Base-by-base conservation (phyloP, 2,113 vertebrate species). In the Taurulus bubalis region DNA sequence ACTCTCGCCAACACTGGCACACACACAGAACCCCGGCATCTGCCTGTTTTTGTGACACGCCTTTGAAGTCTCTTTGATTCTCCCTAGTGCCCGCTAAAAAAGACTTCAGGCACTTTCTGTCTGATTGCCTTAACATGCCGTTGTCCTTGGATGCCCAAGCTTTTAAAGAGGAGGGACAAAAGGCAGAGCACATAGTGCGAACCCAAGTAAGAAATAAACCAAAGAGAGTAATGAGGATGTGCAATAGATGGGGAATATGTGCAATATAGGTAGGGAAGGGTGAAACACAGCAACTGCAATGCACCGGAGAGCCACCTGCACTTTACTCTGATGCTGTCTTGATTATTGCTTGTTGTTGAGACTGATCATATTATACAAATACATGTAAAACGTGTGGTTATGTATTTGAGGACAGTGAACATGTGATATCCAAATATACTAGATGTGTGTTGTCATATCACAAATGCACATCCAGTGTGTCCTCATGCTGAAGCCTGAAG, bases 31-130 rank as follows among this genome's bases (percentile, higher is more conserved):
- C 83, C 80, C 75, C 72, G 83, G 83, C 88, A 91, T 91, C 90
- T 94, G 90, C 80, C 82, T 91, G 91, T 92, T 93, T 91, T 88
- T 90, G 77, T 90, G 90, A 92, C 85, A 80, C 63, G 73, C 77
- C 91, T 94, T 94, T 94, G 91, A 95, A 93, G 94, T 95, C 89
- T 85, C 84, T 90, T 91, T 85, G 84, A 92, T 85, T 91, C 74
- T 89, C 90, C 88, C 88, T 82, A 86, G 85, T 90, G 90, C 80
- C 84, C 40, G 32, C 87, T 86, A 90, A 90, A 93, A 91, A 92
- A 91, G 85, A 90, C 86, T 93, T 93, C 84, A 90, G 89, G 93
- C 87, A 55, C 77, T 90, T 87, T 93, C 83, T 85, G 80, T 90
- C 88, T 89, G 79, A 85, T 89, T 90, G 83, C 88, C 91, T 92